Conservation (phyloP, 2,113 vertebrate species). For the Procavia capensis region DNA sequence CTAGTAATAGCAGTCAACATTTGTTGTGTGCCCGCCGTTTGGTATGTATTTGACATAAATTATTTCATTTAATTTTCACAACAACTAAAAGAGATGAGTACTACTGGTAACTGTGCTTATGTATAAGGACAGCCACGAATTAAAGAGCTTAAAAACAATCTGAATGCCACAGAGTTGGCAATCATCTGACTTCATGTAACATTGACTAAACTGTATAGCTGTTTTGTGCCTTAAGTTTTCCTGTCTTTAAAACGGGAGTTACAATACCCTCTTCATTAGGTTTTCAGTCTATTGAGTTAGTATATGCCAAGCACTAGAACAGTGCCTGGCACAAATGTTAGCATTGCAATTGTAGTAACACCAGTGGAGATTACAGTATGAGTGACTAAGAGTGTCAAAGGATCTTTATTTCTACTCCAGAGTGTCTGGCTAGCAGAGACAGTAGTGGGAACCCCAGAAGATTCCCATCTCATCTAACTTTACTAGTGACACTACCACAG, state of each 20-base stretch:
- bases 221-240: not conserved
- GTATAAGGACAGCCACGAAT: not conserved
- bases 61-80: not conserved
- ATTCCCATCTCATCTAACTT: not conserved
- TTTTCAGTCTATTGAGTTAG: not conserved
- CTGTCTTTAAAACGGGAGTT: not conserved
- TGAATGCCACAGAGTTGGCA: not conserved
- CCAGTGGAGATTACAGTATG: not conserved
- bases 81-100: not conserved
- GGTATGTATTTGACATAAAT: not conserved
- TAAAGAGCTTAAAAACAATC: not conserved
- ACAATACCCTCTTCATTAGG: not conserved
- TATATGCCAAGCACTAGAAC: not conserved
- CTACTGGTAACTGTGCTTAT: not conserved
- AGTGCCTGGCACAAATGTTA: not conserved
- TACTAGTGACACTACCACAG: not conserved
- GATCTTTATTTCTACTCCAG: constrained; percentile 34
- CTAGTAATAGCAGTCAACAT: not conserved
- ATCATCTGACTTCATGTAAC: not conserved
- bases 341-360: not conserved
- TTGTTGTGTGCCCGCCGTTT: not conserved
- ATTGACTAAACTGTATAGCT: not conserved
- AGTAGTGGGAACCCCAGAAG: not conserved
- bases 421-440: not conserved
- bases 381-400: not conserved